Percentiles rank a stretch among this genome's conserved stretches.
Conservation (phyloP, 2,888 invertebrate species). For the Sinopyrophorus schimmeli region DNA sequence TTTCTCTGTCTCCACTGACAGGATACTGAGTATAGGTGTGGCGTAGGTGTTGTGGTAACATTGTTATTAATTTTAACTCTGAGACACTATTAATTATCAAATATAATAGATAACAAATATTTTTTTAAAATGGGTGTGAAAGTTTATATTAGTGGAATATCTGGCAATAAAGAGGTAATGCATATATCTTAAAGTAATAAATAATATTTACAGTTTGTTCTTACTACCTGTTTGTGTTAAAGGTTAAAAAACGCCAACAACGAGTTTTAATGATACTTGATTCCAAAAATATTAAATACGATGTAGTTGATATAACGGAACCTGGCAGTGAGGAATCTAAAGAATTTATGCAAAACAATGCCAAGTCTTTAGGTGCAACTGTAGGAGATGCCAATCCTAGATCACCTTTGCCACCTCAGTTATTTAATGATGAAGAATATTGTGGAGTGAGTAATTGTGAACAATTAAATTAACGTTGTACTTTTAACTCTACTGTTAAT, state of each 20-base stretch:
- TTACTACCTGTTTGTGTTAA: slow-evolving; percentile 31
- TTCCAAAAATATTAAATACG: slow-evolving; percentile 86
- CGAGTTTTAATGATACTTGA: slow-evolving; percentile 92
- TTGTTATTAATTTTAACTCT: too few relatives aligned
- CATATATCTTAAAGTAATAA: slow-evolving; percentile 1
- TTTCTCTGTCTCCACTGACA: too few relatives aligned
- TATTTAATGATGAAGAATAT: slow-evolving; percentile 90
- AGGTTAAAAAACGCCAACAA: slow-evolving; percentile 97
- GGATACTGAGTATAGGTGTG: too few relatives aligned
- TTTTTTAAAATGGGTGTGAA: slow-evolving; percentile 81
- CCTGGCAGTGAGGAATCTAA: slow-evolving; percentile 87
- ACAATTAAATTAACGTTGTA: too few relatives aligned
- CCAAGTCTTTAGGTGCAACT: slow-evolving; percentile 74
- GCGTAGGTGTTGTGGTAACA: too few relatives aligned
- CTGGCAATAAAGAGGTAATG: slow-evolving; percentile 91
- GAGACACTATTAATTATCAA: too few relatives aligned
- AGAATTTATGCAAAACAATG: slow-evolving; percentile 90
- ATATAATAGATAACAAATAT: too few relatives aligned
- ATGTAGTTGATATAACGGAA: slow-evolving; percentile 92
- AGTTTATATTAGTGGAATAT: slow-evolving; percentile 89
- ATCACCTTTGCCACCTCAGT: slow-evolving; percentile 88
- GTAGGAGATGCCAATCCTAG: slow-evolving; percentile 73
- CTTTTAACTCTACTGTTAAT: neutral
- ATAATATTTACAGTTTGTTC: slow-evolving; percentile 1
- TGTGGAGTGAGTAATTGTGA: slow-evolving; percentile 92